A percentile compares a stretch with the other conserved stretches of the same genome.
phyloP scores from a whole-genome alignment of 2,888 invertebrate species.

The Neelides folsomi region DNA sequence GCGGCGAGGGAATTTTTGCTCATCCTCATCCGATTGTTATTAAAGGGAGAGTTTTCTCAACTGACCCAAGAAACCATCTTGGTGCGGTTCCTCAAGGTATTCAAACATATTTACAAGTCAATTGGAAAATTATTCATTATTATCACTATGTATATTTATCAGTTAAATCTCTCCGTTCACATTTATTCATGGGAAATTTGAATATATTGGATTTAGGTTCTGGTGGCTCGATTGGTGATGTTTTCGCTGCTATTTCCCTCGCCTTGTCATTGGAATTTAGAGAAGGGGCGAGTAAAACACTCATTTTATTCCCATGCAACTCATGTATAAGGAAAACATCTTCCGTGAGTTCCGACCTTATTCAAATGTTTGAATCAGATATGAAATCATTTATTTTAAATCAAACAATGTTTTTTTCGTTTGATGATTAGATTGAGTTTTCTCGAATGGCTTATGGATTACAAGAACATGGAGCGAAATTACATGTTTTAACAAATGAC shows the following conservation, averaged over 20 bases:
- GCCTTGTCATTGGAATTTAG: conserved; percentile 59
- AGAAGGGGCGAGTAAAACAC: conserved; percentile 67
- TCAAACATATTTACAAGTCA: too few species aligned
- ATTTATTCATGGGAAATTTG: too few species aligned
- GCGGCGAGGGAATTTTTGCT: conserved; percentile 60
- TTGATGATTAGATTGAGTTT: conserved; percentile 49
- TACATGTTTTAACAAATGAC: conserved; percentile 70
- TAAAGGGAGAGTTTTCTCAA: conserved; percentile 55
- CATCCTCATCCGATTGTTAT: conserved; percentile 59
- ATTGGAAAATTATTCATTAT: too few species aligned
- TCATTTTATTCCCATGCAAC: conserved; percentile 67
- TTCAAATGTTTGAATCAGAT: too few species aligned
- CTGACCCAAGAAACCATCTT: conserved; percentile 32
- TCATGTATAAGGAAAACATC: conserved; percentile 43
- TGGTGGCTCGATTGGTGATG: conserved; percentile 51
- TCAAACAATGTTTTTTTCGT: too few species aligned
- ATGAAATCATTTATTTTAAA: too few species aligned
- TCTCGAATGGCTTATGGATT: conserved; percentile 67
- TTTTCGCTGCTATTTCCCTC: conserved; percentile 60
- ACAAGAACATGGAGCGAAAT: conserved; percentile 62
- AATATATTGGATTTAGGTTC: background rate
- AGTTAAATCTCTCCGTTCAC: too few species aligned
- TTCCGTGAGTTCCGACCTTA: too few species aligned
- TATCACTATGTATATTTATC: too few species aligned
- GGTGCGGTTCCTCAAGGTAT: too few species aligned